phyloP scores from a whole-genome alignment of 2,113 vertebrate genomes.

The Sinosuthora webbiana region DNA sequence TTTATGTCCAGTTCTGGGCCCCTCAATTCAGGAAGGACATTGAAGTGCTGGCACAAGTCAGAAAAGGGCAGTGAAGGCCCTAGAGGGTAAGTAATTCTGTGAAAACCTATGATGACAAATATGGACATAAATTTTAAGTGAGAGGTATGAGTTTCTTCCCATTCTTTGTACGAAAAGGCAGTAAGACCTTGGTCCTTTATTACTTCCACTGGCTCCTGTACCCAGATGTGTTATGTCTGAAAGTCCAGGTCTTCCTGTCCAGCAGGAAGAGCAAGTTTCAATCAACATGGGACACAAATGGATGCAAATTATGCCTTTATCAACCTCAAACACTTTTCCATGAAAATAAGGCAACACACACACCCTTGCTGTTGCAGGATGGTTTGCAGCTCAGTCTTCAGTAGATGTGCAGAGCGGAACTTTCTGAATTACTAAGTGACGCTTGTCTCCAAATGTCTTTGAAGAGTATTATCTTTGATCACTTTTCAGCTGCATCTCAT shows the following conservation, averaged over 20 bases:
- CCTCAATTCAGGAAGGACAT: neutral
- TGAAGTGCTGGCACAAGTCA: neutral
- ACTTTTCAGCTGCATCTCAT: conserved; percentile 66
- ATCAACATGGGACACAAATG: neutral
- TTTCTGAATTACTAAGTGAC: conserved; percentile 27
- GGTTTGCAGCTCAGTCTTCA: conserved; percentile 2
- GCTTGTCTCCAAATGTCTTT: conserved; percentile 37
- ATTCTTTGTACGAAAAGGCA: neutral
- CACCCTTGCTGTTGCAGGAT: neutral
- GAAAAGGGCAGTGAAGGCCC: neutral
- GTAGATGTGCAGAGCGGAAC: neutral
- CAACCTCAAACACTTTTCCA: conserved; percentile 34
- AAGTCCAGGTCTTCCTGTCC: neutral
- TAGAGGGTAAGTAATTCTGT: neutral
- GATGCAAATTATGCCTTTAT: conserved; percentile 39
- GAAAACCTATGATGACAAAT: neutral
- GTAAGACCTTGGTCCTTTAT: neutral
- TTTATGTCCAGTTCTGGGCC: no score
- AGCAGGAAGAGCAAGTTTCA: neutral
- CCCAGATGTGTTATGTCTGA: neutral
- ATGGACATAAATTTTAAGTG: neutral
- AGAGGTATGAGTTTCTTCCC: neutral
- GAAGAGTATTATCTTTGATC: conserved; percentile 64
- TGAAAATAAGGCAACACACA: conserved; percentile 45
- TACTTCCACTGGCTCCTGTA: neutral